Conservation (phyloP, 2,888 invertebrate genomes). For the Erannis defoliaria region DNA sequence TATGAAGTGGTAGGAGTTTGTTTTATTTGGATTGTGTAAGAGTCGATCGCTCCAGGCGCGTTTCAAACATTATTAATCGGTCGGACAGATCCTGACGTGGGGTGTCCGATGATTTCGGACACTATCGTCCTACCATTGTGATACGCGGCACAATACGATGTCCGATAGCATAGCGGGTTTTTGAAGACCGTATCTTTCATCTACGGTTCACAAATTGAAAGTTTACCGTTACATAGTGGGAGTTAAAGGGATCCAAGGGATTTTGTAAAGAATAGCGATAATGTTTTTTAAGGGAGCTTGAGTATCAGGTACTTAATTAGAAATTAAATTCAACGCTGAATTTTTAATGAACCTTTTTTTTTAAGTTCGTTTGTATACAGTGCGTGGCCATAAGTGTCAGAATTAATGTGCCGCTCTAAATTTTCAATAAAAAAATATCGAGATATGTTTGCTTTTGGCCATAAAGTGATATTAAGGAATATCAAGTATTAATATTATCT, state of each 20-base stretch:
- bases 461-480: no score
- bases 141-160: slow-evolving; percentile 52
- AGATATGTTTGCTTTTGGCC: no score
- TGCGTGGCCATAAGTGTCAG: no score
- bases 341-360: no score
- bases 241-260: slow-evolving; percentile 31
- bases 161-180: slow-evolving; percentile 51
- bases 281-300: neutral
- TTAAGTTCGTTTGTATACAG: no score
- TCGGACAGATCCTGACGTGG: slow-evolving; percentile 55
- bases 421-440: no score
- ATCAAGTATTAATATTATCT: no score
- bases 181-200: slow-evolving; percentile 48
- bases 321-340: no score
- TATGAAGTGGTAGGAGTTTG: slow-evolving; percentile 59
- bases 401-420: no score
- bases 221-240: slow-evolving; percentile 47
- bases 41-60: slow-evolving; percentile 67
- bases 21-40: slow-evolving; percentile 72
- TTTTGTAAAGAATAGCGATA: neutral
- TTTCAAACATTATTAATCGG: slow-evolving; percentile 65
- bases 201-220: slow-evolving; percentile 53
- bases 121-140: slow-evolving; percentile 62
- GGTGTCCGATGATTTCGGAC: slow-evolving; percentile 57
- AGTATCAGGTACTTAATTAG: neutral